phyloP scores from a whole-genome alignment of 2,888 invertebrate species.

The Subacronicta megacephala region DNA sequence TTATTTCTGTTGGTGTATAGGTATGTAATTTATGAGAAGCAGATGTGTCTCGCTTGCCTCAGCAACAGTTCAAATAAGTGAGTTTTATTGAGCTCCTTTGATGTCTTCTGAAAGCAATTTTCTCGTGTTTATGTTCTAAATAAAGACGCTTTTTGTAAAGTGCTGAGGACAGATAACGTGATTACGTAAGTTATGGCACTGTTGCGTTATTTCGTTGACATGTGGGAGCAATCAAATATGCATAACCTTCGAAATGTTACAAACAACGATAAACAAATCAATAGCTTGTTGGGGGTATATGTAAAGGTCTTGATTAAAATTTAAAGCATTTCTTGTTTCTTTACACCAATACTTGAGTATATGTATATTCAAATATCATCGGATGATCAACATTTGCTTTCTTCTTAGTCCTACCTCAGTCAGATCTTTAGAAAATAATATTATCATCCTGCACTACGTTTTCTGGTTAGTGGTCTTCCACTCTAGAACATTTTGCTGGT shows the following conservation, averaged over 20 bases:
- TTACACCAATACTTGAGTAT: too few species aligned
- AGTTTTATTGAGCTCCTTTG: slow-evolving; percentile 81
- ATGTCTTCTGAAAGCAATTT: slow-evolving; percentile 79
- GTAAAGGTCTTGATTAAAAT: slow-evolving; percentile 15
- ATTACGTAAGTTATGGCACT: slow-evolving; percentile 30
- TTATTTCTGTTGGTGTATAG: slow-evolving; percentile 67
- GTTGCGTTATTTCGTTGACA: slow-evolving; percentile 28
- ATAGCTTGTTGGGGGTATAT: slow-evolving; percentile 14
- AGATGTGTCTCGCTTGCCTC: slow-evolving; percentile 75
- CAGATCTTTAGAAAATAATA: too few species aligned
- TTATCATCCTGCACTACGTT: too few species aligned
- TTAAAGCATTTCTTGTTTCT: slow-evolving; percentile 11
- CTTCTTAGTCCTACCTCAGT: too few species aligned
- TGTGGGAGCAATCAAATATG: slow-evolving; percentile 42
- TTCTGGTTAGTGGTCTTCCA: too few species aligned
- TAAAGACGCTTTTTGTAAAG: slow-evolving; percentile 57
- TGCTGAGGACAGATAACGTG: slow-evolving; percentile 40
- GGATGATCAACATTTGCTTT: too few species aligned
- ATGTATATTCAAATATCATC: too few species aligned
- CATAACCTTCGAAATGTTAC: slow-evolving; percentile 25
- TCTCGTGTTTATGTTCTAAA: slow-evolving; percentile 73
- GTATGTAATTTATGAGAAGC: slow-evolving; percentile 76
- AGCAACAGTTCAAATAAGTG: slow-evolving; percentile 76
- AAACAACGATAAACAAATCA: slow-evolving; percentile 39
- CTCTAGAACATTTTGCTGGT: too few species aligned